Evolutionary conservation across 2,797 vertebrate species (phyloP).

Genomic region (Anabas testudineus): DNA sequence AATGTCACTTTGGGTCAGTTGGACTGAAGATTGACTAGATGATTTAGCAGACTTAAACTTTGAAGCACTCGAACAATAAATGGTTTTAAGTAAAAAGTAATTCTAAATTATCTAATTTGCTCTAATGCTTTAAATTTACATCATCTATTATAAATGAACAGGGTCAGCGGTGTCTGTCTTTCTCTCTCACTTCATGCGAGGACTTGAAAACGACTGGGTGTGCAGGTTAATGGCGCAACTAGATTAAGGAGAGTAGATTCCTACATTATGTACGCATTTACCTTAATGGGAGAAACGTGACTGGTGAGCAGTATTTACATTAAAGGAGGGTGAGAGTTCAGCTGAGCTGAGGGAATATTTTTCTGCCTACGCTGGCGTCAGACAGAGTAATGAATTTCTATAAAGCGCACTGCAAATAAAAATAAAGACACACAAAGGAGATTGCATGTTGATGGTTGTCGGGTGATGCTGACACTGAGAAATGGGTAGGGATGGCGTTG

Average conservation of each 20-base stretch:
- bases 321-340: slow-evolving; percentile 80
- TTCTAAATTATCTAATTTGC: slow-evolving; percentile 48
- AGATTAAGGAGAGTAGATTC: slow-evolving; percentile 70
- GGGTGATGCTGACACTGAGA: slow-evolving; percentile 73
- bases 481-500: slow-evolving; percentile 60
- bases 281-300: slow-evolving; percentile 82
- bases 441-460: slow-evolving; percentile 73
- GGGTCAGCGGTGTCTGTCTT: slow-evolving; percentile 46
- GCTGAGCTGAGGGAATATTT: slow-evolving; percentile 73
- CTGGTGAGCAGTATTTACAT: slow-evolving; percentile 78
- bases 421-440: slow-evolving; percentile 82
- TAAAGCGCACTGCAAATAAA: slow-evolving; percentile 79
- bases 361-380: slow-evolving; percentile 77
- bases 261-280: slow-evolving; percentile 75
- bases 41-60: slow-evolving; percentile 33
- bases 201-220: slow-evolving; percentile 38
- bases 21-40: slow-evolving; percentile 27
- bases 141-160: slow-evolving; percentile 51
- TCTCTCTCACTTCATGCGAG: slow-evolving; percentile 36
- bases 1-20: slow-evolving; percentile 66
- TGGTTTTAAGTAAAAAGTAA: slow-evolving; percentile 26
- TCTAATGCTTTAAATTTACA: slow-evolving; percentile 50
- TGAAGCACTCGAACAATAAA: slow-evolving; percentile 13
- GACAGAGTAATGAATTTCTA: slow-evolving; percentile 81
- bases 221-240: slow-evolving; percentile 69